phyloP scores from a whole-genome alignment of 2,113 vertebrate species.

The Rhinolophus sinicus region DNA sequence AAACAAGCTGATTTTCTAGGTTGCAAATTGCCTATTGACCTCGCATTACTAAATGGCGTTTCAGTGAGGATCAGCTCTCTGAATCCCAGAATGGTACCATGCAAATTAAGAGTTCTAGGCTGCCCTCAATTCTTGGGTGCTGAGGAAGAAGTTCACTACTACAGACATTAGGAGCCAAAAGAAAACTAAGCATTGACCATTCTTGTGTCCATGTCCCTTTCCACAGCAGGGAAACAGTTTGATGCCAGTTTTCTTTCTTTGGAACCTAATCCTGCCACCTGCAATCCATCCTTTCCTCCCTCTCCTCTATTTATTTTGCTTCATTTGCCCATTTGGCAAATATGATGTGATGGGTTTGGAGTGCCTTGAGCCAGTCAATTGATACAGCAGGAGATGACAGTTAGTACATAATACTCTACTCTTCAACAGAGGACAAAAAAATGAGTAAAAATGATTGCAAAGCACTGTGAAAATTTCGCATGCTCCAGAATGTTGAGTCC shows the following conservation, averaged over 20 bases:
- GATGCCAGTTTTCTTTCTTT: background rate
- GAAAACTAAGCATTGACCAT: background rate
- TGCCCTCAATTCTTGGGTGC: background rate
- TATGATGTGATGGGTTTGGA: background rate
- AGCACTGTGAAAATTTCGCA: background rate
- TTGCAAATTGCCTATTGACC: constrained; percentile 49
- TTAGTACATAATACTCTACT: background rate
- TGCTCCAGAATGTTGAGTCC: background rate
- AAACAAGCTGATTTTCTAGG: constrained; percentile 13
- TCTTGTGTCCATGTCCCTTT: background rate
- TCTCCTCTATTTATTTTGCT: background rate
- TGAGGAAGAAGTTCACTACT: background rate
- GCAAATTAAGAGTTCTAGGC: background rate
- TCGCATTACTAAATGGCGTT: constrained; percentile 22
- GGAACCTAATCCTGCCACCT: background rate
- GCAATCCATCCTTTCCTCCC: background rate
- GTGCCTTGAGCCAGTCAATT: background rate
- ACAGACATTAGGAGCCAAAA: background rate
- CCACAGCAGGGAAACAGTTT: background rate
- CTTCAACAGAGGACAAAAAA: background rate
- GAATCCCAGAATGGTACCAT: background rate
- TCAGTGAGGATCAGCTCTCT: background rate
- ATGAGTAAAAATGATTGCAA: background rate
- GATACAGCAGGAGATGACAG: background rate
- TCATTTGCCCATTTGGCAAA: background rate